phyloP scores from a whole-genome alignment of 2,888 invertebrate species.

The Drosophila melanosoma region DNA sequence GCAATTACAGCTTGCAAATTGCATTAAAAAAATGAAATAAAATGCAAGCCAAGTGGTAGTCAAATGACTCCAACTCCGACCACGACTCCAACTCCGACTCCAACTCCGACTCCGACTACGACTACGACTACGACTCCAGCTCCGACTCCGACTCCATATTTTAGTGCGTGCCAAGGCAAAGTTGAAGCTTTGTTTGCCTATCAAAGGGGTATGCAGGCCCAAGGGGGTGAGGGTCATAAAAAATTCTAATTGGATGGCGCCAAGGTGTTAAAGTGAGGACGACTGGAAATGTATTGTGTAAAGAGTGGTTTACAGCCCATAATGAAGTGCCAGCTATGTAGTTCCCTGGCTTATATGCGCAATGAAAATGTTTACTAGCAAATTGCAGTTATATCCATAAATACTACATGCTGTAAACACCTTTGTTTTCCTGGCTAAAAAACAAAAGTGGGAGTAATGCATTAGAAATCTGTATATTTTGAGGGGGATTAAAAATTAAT shows the following conservation, averaged over 20 bases:
- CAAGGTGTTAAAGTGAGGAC: slow-evolving; percentile 54
- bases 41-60: slow-evolving; percentile 22
- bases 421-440: not conserved
- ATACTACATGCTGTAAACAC: slow-evolving; percentile 30
- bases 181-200: slow-evolving; percentile 42
- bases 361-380: slow-evolving; percentile 51
- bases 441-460: not conserved
- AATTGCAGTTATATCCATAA: slow-evolving; percentile 45
- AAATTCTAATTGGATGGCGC: slow-evolving; percentile 60
- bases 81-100: too few relatives aligned
- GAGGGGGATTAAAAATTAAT: not conserved
- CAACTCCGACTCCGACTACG: too few relatives aligned
- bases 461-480: not conserved
- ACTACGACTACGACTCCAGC: too few relatives aligned
- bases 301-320: slow-evolving; percentile 21
- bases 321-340: slow-evolving; percentile 50
- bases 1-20: slow-evolving; percentile 68
- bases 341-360: slow-evolving; percentile 39
- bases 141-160: slow-evolving; percentile 5
- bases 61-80: slow-evolving; percentile 6
- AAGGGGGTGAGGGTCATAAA: slow-evolving; percentile 40
- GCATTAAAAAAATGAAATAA: slow-evolving; percentile 49
- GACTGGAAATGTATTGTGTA: slow-evolving; percentile 2
- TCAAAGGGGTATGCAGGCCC: slow-evolving; percentile 14
- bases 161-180: slow-evolving; percentile 51